Percentiles rank a stretch among this genome's conserved stretches.
phyloP scores from a whole-genome alignment of 2,113 vertebrate genomes.

The Lepus europaeus region DNA sequence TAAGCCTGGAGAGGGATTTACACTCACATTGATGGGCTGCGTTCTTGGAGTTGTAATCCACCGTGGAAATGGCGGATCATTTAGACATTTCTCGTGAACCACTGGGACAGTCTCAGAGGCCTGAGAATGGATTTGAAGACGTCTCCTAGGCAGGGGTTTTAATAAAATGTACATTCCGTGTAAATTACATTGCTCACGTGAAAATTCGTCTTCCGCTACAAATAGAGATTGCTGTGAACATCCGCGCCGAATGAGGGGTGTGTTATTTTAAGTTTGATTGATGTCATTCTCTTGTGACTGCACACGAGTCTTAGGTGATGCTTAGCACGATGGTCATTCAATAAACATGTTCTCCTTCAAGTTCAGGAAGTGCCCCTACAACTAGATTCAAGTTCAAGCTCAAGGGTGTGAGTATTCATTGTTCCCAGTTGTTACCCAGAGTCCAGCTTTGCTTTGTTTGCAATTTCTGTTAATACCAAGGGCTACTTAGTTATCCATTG shows the following conservation, averaged over 20 bases:
- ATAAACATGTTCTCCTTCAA: constrained; percentile 75
- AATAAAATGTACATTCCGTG: constrained; percentile 74
- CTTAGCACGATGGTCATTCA: constrained; percentile 66
- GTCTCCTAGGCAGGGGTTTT: constrained; percentile 68
- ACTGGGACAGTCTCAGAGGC: constrained; percentile 28
- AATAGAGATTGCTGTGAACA: constrained; percentile 32
- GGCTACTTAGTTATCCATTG: constrained; percentile 84
- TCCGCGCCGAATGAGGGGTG: neutral
- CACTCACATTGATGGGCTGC: neutral
- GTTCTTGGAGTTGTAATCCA: constrained; percentile 68
- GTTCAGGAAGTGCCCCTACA: constrained; percentile 60
- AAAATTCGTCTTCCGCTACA: constrained; percentile 54
- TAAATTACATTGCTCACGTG: constrained; percentile 64
- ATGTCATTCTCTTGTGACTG: constrained; percentile 45
- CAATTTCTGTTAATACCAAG: constrained; percentile 87
- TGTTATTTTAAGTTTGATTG: constrained; percentile 72
- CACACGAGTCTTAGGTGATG: constrained; percentile 28
- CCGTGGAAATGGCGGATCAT: constrained; percentile 66
- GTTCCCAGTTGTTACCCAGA: constrained; percentile 85
- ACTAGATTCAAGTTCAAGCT: constrained; percentile 82
- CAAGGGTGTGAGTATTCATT: constrained; percentile 86
- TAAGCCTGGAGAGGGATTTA: constrained; percentile 67
- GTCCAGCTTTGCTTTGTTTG: constrained; percentile 89
- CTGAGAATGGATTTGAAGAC: constrained; percentile 70
- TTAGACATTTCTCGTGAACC: constrained; percentile 67